Percentiles rank a stretch among this genome's conserved stretches.
Conservation (phyloP, 2,113 vertebrate species). For the Ranitomeya variabilis region DNA sequence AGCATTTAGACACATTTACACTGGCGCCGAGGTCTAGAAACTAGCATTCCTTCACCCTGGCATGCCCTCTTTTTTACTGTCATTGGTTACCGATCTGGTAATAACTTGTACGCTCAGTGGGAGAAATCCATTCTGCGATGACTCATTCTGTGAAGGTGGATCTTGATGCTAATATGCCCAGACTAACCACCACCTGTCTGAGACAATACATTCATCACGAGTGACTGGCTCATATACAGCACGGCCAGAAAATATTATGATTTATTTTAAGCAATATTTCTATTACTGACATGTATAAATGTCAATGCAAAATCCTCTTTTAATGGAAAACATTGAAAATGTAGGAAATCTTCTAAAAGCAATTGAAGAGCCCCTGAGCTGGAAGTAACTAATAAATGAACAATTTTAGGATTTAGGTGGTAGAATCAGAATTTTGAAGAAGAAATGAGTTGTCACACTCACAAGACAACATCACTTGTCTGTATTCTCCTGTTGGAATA, state of each 20-base stretch:
- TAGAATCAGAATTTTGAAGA: not conserved
- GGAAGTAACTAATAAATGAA: not conserved
- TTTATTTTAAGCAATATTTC: constrained; percentile 23
- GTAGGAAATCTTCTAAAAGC: not conserved
- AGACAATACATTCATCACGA: not conserved
- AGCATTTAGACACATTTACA: not conserved
- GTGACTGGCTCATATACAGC: not conserved
- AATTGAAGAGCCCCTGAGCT: not conserved
- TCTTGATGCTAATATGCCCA: not conserved
- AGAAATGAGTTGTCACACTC: not conserved
- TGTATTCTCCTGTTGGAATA: too few relatives aligned
- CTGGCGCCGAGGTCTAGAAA: not conserved
- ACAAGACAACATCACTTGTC: too few relatives aligned
- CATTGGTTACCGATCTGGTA: not conserved
- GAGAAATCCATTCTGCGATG: not conserved
- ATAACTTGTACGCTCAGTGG: not conserved
- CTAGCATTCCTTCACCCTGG: not conserved
- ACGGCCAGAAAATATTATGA: constrained; percentile 1
- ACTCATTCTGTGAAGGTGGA: constrained; percentile 5
- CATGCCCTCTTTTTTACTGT: not conserved
- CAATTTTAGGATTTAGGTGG: not conserved
- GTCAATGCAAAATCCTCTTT: not conserved
- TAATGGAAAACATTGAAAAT: not conserved
- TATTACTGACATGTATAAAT: constrained; percentile 1
- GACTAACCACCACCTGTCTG: constrained; percentile 1